Evolutionary conservation across 2,797 vertebrate genomes (phyloP).

Genomic region (Buphagus erythrorhynchus): DNA sequence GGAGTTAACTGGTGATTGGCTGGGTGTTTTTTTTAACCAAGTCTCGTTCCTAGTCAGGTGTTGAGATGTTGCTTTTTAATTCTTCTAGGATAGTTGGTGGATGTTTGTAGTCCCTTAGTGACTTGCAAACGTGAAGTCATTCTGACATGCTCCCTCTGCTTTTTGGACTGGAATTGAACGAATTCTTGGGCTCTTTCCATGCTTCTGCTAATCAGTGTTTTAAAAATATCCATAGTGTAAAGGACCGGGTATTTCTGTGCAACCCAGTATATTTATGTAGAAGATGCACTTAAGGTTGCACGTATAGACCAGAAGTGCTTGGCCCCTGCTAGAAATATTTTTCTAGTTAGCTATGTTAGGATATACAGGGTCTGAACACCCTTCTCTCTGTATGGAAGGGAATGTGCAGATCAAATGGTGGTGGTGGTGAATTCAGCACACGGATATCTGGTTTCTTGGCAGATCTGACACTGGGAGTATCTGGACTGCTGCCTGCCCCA

Average conservation of each 20-base stretch:
- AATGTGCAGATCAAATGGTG: constrained; percentile 33
- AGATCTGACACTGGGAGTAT: constrained; percentile 9
- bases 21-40: not conserved
- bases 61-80: not conserved
- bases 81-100: not conserved
- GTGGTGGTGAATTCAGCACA: constrained; percentile 45
- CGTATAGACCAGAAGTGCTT: not conserved
- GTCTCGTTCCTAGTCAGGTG: not conserved
- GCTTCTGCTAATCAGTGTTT: not conserved
- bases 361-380: not conserved
- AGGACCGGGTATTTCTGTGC: not conserved
- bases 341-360: not conserved
- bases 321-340: not conserved
- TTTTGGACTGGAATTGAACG: not conserved
- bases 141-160: not conserved
- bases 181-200: not conserved
- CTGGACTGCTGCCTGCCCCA: constrained; percentile 58
- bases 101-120: not conserved
- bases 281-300: not conserved
- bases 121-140: rapidly evolving
- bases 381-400: not conserved
- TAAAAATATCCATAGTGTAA: rapidly evolving
- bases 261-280: not conserved
- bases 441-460: constrained; percentile 65
- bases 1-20: not conserved